Conservation (phyloP, 2,113 vertebrate genomes). For the Aepyceros melampus region DNA sequence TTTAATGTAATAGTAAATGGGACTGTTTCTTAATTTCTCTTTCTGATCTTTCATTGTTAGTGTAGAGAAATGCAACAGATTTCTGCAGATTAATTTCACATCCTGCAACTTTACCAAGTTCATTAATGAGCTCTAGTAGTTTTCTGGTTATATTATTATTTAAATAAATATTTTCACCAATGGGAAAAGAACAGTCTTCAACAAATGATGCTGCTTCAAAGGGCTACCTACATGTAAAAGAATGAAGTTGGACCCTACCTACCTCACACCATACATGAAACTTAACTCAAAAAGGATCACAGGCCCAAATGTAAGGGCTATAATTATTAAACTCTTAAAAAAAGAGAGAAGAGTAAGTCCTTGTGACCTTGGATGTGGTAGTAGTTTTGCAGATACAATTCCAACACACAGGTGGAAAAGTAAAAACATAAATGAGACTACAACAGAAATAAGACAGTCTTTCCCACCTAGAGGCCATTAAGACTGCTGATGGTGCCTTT, state of each 20-base stretch:
- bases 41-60: background rate
- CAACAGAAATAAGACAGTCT: background rate
- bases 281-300: background rate
- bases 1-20: background rate
- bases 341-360: background rate
- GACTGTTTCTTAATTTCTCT: background rate
- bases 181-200: background rate
- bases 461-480: background rate
- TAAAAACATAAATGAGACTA: background rate
- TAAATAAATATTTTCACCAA: background rate
- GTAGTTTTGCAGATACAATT: background rate
- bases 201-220: background rate
- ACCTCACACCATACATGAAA: background rate
- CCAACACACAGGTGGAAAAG: background rate
- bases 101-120: background rate
- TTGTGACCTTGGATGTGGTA: background rate
- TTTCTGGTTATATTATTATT: background rate
- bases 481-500: background rate
- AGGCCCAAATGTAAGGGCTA: background rate
- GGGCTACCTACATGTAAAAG: background rate
- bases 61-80: background rate
- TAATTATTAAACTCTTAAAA: background rate
- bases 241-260: background rate
- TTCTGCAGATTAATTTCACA: background rate
- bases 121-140: background rate